Evolutionary conservation across 2,888 invertebrate species (phyloP), one percentile per base, ranked within the genome.

Genomic region (Miltochrista miniata): DNA sequence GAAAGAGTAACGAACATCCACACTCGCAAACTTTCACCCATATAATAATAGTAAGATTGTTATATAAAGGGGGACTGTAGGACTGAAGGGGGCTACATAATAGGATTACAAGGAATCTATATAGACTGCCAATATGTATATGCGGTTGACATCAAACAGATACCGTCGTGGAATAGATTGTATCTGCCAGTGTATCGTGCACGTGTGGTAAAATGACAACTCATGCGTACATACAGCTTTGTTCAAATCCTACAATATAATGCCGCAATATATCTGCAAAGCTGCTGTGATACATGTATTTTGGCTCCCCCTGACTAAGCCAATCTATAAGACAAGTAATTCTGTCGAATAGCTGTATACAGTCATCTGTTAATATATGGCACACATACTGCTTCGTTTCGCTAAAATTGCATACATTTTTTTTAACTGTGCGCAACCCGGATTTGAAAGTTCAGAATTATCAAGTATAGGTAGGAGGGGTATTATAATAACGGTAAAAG

Each of bases 181-280:
- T 37, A 37, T 29, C 18, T 9, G 18, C 33, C 36, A 48, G 42
- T 13, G 31, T 37, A 43, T 31, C 37, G 42, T 41, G 29, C 15
- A 4, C 18, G 18, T 11, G 10, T 31, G 12, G 31, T 36, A 30
- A 37, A 4, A 12, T 5, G 36, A 24, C 14, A 37, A 48, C 33
- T 43, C 37, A 38, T 33, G 43, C 48, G 31, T 48, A 10, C 18
- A 36, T 18, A 11, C 10, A 15, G 33, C 48, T 37, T 43, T 48
- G 42, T 43, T 37, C 31, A 43, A 40, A 35, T 29, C 34, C 14
- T n/a, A 42, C 13, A 11, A 36, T 33, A 15, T 15, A 12, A 24
- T 33, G 18, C 43, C 31, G 31, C 24, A n/a, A 14, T 43, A 10
- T 15, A 37, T 12, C 24, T 15, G 5, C 37, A 37, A 14, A 37